Conservation (phyloP, 2,888 invertebrate species). For the Sminthurides aquaticus region DNA sequence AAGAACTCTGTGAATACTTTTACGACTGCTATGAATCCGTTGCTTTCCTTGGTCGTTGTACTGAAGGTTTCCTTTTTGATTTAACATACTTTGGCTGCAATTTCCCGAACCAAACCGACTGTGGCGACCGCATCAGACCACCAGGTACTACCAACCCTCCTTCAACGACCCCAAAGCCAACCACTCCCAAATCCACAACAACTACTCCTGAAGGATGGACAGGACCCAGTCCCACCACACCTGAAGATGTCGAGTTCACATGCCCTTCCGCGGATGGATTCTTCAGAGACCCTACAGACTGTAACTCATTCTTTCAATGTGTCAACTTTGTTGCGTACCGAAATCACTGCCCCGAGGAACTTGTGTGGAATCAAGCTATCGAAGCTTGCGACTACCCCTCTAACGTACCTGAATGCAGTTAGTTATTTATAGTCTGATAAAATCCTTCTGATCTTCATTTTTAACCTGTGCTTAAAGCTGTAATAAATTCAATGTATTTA, state of each 20-base stretch:
- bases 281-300: constrained; percentile 15
- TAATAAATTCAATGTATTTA: too few species aligned
- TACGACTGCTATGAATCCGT: constrained; percentile 26
- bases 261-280: constrained; percentile 23
- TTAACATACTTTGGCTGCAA: constrained; percentile 29
- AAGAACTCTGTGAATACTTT: constrained; percentile 22
- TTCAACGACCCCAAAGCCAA: constrained; percentile 11
- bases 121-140: constrained; percentile 24
- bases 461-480: too few species aligned
- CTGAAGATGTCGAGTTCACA: constrained; percentile 14
- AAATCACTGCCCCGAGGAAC: neutral
- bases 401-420: constrained; percentile 8
- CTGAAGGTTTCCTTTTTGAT: constrained; percentile 28
- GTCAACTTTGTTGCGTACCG: neutral
- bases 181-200: constrained; percentile 18
- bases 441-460: neutral
- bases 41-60: constrained; percentile 26
- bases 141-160: constrained; percentile 6
- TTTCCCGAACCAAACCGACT: constrained; percentile 25
- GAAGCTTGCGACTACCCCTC: neutral
- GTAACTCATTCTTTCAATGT: constrained; percentile 19
- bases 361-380: constrained; percentile 8
- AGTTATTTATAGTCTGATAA: neutral
- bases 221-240: neutral
- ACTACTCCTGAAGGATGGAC: constrained; percentile 4